phyloP scores from a whole-genome alignment of 1,140 invertebrate genomes.

The Lordiphosa stackelbergi region DNA sequence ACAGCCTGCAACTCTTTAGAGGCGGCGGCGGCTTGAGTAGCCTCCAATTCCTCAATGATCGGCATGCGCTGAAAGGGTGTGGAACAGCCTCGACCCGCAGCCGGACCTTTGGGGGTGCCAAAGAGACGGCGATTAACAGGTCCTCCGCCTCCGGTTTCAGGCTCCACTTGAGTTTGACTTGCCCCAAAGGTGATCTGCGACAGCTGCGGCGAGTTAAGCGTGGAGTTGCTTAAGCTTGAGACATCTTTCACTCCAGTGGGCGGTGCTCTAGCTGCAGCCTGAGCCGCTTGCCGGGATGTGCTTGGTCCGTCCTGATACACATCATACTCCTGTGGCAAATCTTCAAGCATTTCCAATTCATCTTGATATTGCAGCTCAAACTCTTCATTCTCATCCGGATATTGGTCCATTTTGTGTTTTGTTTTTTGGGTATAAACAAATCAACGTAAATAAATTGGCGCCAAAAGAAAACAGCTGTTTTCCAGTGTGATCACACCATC shows the following conservation, averaged over 20 bases:
- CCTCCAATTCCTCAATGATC: conserved; percentile 54
- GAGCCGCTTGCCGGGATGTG: conserved; percentile 48
- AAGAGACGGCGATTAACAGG: conserved; percentile 66
- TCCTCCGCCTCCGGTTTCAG: conserved; percentile 8
- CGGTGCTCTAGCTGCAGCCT: conserved; percentile 5
- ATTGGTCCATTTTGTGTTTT: conserved; percentile 78
- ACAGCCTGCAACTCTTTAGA: conserved; percentile 51
- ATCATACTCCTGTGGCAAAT: conserved; percentile 69
- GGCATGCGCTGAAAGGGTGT: conserved; percentile 69
- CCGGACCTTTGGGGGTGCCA: conserved; percentile 56
- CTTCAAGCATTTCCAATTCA: conserved; percentile 83
- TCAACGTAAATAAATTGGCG: conserved; percentile 16
- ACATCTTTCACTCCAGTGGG: conserved; percentile 11
- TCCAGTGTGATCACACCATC: no score
- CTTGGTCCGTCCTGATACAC: conserved; percentile 77
- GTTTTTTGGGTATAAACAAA: conserved; percentile 4
- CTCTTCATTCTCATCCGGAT: conserved; percentile 86
- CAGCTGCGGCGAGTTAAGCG: conserved; percentile 52
- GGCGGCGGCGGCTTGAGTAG: conserved; percentile 18
- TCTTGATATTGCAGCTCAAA: conserved; percentile 86
- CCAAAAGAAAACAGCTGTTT: conserved; percentile 17
- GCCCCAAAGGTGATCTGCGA: conserved; percentile 68
- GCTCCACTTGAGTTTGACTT: conserved; percentile 24
- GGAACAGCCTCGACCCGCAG: conserved; percentile 52
- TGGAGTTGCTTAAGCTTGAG: conserved; percentile 25